Evolutionary conservation across 2,888 invertebrate genomes (phyloP).

Genomic region (Adineta ricciae): DNA sequence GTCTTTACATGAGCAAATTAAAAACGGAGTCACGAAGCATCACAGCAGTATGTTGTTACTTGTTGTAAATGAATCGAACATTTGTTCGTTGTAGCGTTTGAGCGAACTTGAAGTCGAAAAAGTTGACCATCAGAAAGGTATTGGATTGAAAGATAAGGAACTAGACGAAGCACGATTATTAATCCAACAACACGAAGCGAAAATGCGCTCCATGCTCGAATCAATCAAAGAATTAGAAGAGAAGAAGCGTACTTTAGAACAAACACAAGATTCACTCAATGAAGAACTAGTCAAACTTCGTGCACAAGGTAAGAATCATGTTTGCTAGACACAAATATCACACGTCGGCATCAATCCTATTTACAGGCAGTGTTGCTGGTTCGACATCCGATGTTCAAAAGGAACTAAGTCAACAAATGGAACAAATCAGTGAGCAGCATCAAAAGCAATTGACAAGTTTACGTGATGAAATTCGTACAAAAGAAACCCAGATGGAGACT

Average conservation of each 20-base stretch:
- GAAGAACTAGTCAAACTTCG: conserved; percentile 86
- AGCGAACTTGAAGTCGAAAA: conserved; percentile 11
- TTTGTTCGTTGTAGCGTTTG: not conserved
- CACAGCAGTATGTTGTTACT: conserved; percentile 51
- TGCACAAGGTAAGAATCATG: conserved; percentile 43
- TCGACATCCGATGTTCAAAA: conserved; percentile 48
- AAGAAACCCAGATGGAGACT: conserved; percentile 36
- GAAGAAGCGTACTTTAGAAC: conserved; percentile 82
- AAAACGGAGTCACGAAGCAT: conserved; percentile 95
- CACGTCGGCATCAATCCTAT: conserved; percentile 37
- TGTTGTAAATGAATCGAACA: not conserved
- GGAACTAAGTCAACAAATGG: conserved; percentile 85
- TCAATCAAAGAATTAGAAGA: conserved; percentile 87
- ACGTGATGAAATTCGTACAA: conserved; percentile 65
- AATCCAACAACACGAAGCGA: conserved; percentile 66
- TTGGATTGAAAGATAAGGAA: conserved; percentile 28
- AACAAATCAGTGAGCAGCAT: conserved; percentile 79
- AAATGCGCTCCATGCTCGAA: conserved; percentile 84
- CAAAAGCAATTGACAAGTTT: conserved; percentile 80
- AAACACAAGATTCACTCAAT: conserved; percentile 77
- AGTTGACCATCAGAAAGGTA: conserved; percentile 15
- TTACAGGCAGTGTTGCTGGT: conserved; percentile 37
- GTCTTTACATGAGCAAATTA: conserved; percentile 93
- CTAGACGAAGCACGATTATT: conserved; percentile 38
- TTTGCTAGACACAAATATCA: not conserved